These are phyloP conservation scores for Dioctria rufipes DNA, from an alignment of 2,888 invertebrate species.

Conservation along the genomic window DNA sequence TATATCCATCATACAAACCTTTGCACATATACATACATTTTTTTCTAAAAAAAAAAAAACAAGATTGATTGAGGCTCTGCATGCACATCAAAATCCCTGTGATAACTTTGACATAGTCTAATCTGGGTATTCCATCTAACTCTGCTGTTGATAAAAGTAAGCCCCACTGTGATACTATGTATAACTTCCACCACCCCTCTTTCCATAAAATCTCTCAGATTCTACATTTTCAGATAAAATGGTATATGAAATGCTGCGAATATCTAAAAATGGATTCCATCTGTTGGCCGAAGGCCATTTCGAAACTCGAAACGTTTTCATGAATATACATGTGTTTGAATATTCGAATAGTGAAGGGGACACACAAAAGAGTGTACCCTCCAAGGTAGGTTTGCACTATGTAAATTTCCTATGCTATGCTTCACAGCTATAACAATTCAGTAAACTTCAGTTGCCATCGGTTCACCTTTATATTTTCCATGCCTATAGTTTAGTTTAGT, in stretches of 20 bases:
- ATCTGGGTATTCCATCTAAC: constrained; percentile 1
- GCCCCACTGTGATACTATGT: background rate
- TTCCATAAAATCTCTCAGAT: background rate
- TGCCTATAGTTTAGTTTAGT: too few species aligned
- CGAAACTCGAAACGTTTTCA: background rate
- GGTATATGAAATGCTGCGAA: background rate
- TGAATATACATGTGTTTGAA: constrained; percentile 1
- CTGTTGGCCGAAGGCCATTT: constrained; percentile 31
- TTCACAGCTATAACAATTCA: background rate
- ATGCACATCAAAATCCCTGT: too few species aligned
- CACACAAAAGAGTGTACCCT: background rate
- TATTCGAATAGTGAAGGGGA: background rate
- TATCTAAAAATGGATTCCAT: constrained; percentile 31
- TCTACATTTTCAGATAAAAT: background rate
- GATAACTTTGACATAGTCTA: background rate
- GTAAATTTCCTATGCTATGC: constrained; percentile 24
- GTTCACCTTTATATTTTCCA: background rate
- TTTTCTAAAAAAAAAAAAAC: too few species aligned
- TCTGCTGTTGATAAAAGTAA: background rate
- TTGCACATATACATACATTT: too few species aligned
- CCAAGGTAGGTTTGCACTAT: constrained; percentile 25
- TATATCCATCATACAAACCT: too few species aligned
- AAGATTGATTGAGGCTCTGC: too few species aligned
- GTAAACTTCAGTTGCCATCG: constrained; percentile 24
- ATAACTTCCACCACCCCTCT: too few species aligned